A percentile compares a stretch with the other conserved stretches of the same genome.
phyloP scores from a whole-genome alignment of 1,140 invertebrate species.

The Listronotus oregonensis region DNA sequence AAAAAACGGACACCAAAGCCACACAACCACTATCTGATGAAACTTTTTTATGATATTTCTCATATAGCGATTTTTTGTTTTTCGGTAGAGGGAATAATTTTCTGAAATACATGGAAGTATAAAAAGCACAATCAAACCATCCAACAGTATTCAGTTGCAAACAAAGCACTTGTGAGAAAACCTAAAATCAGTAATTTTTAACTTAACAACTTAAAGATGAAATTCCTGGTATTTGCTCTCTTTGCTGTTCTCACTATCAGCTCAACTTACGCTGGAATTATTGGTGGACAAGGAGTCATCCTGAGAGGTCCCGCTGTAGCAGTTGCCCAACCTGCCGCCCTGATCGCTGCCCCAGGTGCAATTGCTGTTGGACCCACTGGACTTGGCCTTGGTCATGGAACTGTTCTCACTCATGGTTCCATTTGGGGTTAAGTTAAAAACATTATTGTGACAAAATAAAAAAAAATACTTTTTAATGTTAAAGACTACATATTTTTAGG shows the following conservation, averaged over 20 bases:
- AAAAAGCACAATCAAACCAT: background rate
- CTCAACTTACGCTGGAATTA: slow-evolving; percentile 33
- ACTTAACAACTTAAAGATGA: slow-evolving; percentile 26
- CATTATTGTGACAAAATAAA: too few species aligned
- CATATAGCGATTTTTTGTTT: too few species aligned
- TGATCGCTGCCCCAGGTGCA: background rate
- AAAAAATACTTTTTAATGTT: too few species aligned
- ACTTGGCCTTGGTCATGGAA: slow-evolving; percentile 14
- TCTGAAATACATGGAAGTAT: too few species aligned
- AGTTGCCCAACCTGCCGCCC: slow-evolving; percentile 6
- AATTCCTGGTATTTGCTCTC: slow-evolving; percentile 35
- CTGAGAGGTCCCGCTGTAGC: slow-evolving; percentile 12
- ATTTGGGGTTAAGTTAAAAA: slow-evolving; percentile 1
- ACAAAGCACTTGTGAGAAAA: too few species aligned
- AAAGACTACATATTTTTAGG: too few species aligned
- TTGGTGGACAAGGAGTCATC: slow-evolving; percentile 23
- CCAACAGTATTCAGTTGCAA: too few species aligned
- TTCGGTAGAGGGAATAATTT: too few species aligned
- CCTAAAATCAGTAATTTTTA: too few species aligned
- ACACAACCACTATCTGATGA: too few species aligned
- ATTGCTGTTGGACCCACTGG: slow-evolving; percentile 11
- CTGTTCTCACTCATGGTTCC: slow-evolving; percentile 17
- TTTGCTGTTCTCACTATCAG: slow-evolving; percentile 34
- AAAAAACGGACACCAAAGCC: too few species aligned
- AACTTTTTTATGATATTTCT: too few species aligned